phyloP scores from a whole-genome alignment of 2,113 vertebrate genomes.

The Plotosus lineatus region DNA sequence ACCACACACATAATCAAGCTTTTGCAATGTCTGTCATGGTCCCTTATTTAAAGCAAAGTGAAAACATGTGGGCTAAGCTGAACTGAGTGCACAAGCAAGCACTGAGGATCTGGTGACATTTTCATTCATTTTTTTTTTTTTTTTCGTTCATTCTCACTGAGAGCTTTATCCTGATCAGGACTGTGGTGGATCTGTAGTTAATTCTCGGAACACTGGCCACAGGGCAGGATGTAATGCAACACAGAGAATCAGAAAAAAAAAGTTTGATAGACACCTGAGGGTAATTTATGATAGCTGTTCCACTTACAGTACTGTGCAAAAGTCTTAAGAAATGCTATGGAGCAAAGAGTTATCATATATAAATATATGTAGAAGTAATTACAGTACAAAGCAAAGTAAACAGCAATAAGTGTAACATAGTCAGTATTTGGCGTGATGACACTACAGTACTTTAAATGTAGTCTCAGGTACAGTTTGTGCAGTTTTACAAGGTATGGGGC shows the following conservation, averaged over 20 bases:
- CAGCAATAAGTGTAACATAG: too few relatives aligned
- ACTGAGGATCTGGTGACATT: conserved; percentile 9
- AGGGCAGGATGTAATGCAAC: background rate
- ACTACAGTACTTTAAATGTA: too few relatives aligned
- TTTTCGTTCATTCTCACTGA: background rate
- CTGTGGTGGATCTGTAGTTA: conserved; percentile 11
- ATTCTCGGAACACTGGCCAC: background rate
- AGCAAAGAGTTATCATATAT: too few relatives aligned
- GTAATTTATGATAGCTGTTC: background rate
- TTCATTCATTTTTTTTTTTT: conserved; percentile 7
- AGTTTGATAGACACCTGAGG: background rate
- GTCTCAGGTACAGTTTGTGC: too few relatives aligned
- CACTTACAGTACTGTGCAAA: background rate
- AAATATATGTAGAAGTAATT: too few relatives aligned
- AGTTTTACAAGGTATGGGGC: too few relatives aligned
- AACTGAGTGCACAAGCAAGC: background rate
- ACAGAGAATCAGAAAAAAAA: background rate
- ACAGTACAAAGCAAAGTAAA: too few relatives aligned
- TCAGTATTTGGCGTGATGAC: too few relatives aligned
- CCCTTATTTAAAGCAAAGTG: background rate
- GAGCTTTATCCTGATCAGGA: background rate
- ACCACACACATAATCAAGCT: conserved; percentile 7
- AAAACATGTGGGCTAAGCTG: conserved; percentile 10
- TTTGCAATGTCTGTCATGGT: background rate
- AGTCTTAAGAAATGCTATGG: too few relatives aligned